Percentiles rank a stretch among this genome's conserved stretches.
Conservation (phyloP, 37 sponge, comb jelly and placozoan genomes). For the Aplysina aerophoba region DNA sequence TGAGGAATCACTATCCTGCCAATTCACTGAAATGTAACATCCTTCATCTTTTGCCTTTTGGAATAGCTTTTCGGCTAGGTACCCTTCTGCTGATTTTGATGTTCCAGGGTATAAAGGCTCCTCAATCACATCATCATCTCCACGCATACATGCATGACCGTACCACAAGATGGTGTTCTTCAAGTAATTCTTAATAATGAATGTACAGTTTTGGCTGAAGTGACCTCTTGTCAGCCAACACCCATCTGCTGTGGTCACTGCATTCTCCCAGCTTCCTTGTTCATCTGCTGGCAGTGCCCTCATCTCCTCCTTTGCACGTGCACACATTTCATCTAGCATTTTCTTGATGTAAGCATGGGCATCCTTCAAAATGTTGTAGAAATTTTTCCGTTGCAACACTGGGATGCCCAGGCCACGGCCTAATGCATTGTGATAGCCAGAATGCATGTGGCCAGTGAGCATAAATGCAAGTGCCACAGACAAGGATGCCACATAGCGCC, state of each 20-base stretch:
- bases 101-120: not conserved
- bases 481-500: not conserved
- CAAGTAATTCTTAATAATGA: not conserved
- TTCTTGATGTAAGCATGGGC: slow-evolving; percentile 1
- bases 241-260: not conserved
- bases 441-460: not conserved
- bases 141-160: not conserved
- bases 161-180: not conserved
- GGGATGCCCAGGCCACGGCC: slow-evolving; percentile 7
- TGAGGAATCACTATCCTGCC: slow-evolving; percentile 1
- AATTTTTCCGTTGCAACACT: not conserved
- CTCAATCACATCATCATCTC: not conserved
- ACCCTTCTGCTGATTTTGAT: not conserved
- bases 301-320: slow-evolving; percentile 23
- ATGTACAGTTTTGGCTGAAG: not conserved
- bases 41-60: not conserved
- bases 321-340: slow-evolving; percentile 34
- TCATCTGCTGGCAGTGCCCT: not conserved
- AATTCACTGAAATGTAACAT: no score
- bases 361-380: not conserved
- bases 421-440: no score
- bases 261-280: not conserved
- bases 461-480: slow-evolving; percentile 32
- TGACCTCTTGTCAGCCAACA: not conserved
- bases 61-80: not conserved